phyloP scores from a whole-genome alignment of 2,113 vertebrate genomes.

The Pristiophorus japonicus region DNA sequence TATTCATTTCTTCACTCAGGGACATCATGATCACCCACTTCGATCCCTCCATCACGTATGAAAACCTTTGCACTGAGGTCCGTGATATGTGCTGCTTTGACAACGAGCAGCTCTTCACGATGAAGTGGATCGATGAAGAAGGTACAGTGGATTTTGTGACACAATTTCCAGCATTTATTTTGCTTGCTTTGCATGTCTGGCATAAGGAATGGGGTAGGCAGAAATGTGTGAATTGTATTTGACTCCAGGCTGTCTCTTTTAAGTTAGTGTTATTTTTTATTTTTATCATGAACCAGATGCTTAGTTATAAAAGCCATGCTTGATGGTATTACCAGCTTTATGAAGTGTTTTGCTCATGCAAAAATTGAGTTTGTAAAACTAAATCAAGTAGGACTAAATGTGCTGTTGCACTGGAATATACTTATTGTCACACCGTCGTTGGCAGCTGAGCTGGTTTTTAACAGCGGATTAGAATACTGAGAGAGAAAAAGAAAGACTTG shows the following conservation, averaged over 20 bases:
- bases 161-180: background rate
- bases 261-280: background rate
- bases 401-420: background rate
- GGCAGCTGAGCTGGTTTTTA: background rate
- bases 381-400: background rate
- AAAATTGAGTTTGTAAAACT: background rate
- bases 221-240: background rate
- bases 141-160: slow-evolving; percentile 55
- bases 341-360: background rate
- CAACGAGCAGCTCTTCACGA: slow-evolving; percentile 94
- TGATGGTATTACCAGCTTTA: background rate
- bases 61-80: slow-evolving; percentile 83
- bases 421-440: background rate
- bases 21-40: slow-evolving; percentile 99
- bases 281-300: background rate
- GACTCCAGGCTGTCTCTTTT: background rate
- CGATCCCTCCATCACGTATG: slow-evolving; percentile 90
- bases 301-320: background rate
- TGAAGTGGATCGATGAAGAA: slow-evolving; percentile 99
- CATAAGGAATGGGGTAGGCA: background rate
- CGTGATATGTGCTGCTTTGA: slow-evolving; percentile 96
- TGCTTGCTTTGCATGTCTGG: background rate
- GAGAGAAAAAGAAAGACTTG: too few species aligned
- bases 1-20: slow-evolving; percentile 56
- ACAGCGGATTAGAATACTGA: background rate